Evolutionary conservation across 2,888 invertebrate species (phyloP), one percentile per base, ranked within the genome.

Genomic region (Siphlonurus alternatus): DNA sequence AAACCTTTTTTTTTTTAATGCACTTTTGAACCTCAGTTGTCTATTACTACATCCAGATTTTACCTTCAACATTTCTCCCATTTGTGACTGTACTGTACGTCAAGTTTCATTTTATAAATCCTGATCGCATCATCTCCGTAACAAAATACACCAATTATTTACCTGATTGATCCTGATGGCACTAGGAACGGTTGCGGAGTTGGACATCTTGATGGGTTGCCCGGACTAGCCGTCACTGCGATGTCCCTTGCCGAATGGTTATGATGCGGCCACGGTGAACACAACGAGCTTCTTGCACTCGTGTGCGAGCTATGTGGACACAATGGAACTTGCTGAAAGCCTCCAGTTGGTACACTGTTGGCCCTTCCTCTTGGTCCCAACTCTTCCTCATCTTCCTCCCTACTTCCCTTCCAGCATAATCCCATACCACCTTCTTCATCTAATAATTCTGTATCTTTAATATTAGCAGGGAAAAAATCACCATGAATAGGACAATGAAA

Each of bases 401-500:
- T 64, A 59, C 53, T 62, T 25, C 61, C 62, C 18, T 63, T 63
- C 61, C 61, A 65, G 38, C 63, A 61, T 19, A 56, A 64, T 1
- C 61, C 59, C n/a, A 61, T 15, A 18, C 56, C 53, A 15, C 23
- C 62, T 22, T 38, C 62, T 18, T 62, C 62, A 5, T 56, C 56
- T 20, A 56, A 7, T 1, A 64, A 23, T 15, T 60, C 23, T 53
- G 60, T 24, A 19, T 60, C 61, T 60, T 61, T 64, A 25, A 60
- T 51, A 22, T 53, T 62, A 19, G 22, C 23, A 7, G 64, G 64
- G 73, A 86, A 88, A 75, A 88, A 88, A 75, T 87, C 87, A 3
- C 88, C 88, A 70, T 87, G 87, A 60, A 88, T 79, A 25, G 87
- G 87, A 74, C 88, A 88, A 74, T 87, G 87, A 77, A 87, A 88